Conservation (phyloP, 2,888 invertebrate species). For the Dicranocentrus wangi region DNA sequence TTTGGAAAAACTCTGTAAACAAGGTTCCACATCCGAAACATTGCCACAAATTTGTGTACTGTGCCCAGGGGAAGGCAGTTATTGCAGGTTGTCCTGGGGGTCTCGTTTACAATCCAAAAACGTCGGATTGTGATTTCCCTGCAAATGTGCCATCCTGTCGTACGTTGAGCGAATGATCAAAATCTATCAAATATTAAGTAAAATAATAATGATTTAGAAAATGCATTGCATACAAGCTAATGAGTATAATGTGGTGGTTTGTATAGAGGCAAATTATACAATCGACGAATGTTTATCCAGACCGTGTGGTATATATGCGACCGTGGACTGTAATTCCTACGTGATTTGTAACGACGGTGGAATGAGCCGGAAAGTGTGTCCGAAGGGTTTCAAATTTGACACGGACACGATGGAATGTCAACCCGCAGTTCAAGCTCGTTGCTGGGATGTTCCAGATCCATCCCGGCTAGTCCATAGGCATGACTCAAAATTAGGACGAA, state of each 20-base stretch:
- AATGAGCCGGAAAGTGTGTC: neutral
- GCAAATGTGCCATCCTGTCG: neutral
- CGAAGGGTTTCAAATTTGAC: neutral
- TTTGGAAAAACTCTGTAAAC: neutral
- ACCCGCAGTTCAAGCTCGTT: neutral
- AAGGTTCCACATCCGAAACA: slow-evolving; percentile 17
- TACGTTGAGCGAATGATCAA: neutral
- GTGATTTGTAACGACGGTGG: neutral
- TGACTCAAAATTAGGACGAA: neutral
- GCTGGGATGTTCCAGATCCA: neutral
- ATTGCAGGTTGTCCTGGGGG: slow-evolving; percentile 31
- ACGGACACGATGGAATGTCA: neutral
- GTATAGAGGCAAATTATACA: neutral
- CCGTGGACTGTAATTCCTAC: neutral
- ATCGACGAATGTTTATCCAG: neutral
- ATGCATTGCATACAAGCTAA: too few species aligned
- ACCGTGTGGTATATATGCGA: slow-evolving; percentile 1
- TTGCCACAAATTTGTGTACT: slow-evolving; percentile 47
- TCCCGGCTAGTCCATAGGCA: neutral
- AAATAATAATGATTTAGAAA: neutral
- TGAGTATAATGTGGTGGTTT: too few species aligned
- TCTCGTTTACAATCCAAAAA: slow-evolving; percentile 9
- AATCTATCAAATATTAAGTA: neutral
- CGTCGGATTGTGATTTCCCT: slow-evolving; percentile 13
- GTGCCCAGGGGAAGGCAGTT: slow-evolving; percentile 31